Evolutionary conservation across 1,140 invertebrate genomes (phyloP).

Genomic region (Meteorus sp.): DNA sequence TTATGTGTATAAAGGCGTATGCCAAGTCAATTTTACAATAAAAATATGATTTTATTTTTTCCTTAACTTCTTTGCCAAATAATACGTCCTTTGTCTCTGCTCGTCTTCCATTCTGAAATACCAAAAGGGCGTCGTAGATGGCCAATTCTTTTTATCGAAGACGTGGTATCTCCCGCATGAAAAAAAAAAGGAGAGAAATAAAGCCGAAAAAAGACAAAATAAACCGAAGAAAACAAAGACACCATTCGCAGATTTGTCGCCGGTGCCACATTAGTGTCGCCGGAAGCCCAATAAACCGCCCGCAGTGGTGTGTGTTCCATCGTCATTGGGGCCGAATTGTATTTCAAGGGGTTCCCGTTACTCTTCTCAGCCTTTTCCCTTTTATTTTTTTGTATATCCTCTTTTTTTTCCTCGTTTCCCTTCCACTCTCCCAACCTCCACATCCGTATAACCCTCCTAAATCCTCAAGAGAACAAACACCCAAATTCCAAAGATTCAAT

Average conservation of each 20-base stretch:
- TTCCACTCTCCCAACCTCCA: neutral
- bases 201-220: neutral
- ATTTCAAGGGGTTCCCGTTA: neutral
- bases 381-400: no score
- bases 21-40: no score
- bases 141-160: conserved; percentile 10
- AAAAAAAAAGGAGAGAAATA: neutral
- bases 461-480: neutral
- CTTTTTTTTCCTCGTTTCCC: neutral
- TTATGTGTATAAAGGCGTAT: no score
- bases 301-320: conserved; percentile 3
- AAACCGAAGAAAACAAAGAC: neutral
- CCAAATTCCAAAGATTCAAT: neutral
- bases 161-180: neutral
- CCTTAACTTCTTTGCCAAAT: no score
- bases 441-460: neutral
- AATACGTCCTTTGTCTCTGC: no score
- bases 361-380: no score
- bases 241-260: conserved; percentile 13
- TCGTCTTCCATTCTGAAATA: no score
- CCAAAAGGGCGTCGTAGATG: neutral
- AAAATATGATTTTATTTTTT: no score
- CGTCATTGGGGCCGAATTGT: neutral
- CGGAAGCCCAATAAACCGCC: conserved; percentile 16
- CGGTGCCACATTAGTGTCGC: conserved; percentile 9